A percentile compares a stretch with the other conserved stretches of the same genome.
Evolutionary conservation across 2,888 invertebrate genomes (phyloP).

Genomic region (Himalopsyche tibetana): DNA sequence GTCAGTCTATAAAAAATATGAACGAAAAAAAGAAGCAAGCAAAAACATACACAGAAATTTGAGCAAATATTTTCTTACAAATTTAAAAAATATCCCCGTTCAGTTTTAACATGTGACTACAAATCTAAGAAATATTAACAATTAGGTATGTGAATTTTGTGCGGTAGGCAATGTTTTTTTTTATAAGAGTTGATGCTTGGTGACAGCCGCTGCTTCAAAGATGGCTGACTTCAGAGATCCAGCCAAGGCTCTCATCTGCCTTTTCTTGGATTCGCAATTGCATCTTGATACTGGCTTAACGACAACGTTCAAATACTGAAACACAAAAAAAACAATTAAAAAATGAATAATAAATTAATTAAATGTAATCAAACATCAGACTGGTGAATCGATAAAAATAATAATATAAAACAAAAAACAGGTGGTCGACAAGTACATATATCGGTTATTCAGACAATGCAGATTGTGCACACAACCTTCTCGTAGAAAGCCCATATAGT

Average conservation of each 20-base stretch:
- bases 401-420: no score
- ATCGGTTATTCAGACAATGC: no score
- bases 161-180: background rate
- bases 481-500: no score
- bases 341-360: no score
- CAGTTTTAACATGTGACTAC: background rate
- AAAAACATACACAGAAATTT: background rate
- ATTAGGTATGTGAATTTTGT: no score
- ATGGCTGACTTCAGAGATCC: constrained; percentile 61
- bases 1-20: background rate
- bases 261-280: constrained; percentile 51
- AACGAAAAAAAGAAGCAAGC: background rate
- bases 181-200: constrained; percentile 47
- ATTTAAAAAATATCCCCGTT: background rate
- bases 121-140: no score
- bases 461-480: no score
- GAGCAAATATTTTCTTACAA: background rate
- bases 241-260: constrained; percentile 55
- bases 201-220: constrained; percentile 57
- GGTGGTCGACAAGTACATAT: no score
- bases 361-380: no score
- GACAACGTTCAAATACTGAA: constrained; percentile 59
- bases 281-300: constrained; percentile 10
- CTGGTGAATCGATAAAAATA: no score
- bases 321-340: background rate